Evolutionary conservation across 2,797 vertebrate genomes (phyloP), one percentile per base, ranked within the genome.

Genomic region (Triplophysa yarkandensis): DNA sequence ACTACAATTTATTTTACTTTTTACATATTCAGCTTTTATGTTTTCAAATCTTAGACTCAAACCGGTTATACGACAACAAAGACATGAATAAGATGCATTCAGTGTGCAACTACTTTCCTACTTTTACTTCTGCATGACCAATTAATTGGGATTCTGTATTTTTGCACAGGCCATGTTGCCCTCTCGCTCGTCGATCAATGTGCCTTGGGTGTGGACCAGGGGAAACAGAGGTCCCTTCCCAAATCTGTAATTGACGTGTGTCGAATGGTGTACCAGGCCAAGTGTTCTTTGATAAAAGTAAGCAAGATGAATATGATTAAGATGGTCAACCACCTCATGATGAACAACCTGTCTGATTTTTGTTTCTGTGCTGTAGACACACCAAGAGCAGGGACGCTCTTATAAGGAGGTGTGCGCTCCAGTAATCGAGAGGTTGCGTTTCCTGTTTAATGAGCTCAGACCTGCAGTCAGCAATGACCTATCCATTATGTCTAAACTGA

Each of bases 331-430:
- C 4, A 10, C 13, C 39, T 13, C 39, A 43, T 16, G 3, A 43
- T 43, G 41, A 17, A 60, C 28, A 4, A 10, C 13, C 1, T 16
- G 9, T 39, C 0, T 63, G 21, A 34, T 16, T 75, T 63, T 36
- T 1, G 14, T 3, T 34, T 79, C 4, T 6, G 63, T 80, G 78
- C 77, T 80, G 30, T 73, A 99, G 98, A 99, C 97, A 0, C 98
- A 99, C 86, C 97, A 99, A 84, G 98, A 99, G 41, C 98, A 99
- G 86, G 98, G 98, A 0, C 97, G 98, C 65, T 99, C 97, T n/a
- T 99, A 99, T 74, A 99, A 99, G 81, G 98, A 99, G 87, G 98
- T 99, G 28, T 99, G 98, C 3, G 96, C 96, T 41, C 98, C 97
- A 2, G 96, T 99, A 74, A 96, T 99, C 3, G 98, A 99, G 82